These are phyloP conservation scores for Bucco capensis DNA, from an alignment of 2,113 vertebrate species.

Conservation along the genomic window DNA sequence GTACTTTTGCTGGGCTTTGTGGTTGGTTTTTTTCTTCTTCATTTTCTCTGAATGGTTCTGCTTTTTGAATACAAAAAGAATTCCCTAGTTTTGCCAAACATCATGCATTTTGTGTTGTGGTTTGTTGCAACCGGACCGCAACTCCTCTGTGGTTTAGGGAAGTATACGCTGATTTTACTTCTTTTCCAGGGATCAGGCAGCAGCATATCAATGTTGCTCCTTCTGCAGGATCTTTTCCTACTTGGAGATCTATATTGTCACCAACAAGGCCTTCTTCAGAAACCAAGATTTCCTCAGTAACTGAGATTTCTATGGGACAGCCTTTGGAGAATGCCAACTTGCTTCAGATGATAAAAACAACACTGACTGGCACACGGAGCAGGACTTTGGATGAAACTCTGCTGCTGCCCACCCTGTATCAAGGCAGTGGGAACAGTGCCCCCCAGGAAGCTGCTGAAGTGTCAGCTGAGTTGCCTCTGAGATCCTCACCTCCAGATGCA, in stretches of 20 bases:
- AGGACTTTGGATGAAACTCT: conserved; percentile 72
- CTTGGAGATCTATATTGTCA: conserved; percentile 65
- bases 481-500: conserved; percentile 44
- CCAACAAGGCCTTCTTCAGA: conserved; percentile 76
- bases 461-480: conserved; percentile 71
- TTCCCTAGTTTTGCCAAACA: background rate
- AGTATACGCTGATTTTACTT: background rate
- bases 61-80: background rate
- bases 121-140: background rate
- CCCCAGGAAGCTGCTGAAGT: conserved; percentile 75
- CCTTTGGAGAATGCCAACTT: conserved; percentile 67
- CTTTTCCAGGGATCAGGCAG: conserved; percentile 54
- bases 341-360: conserved; percentile 56
- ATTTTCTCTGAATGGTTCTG: background rate
- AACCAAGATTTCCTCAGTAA: conserved; percentile 60
- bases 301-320: conserved; percentile 48
- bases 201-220: conserved; percentile 53
- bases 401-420: conserved; percentile 72
- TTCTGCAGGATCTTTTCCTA: conserved; percentile 63
- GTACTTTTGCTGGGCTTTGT: background rate
- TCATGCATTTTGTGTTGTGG: background rate
- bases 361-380: conserved; percentile 65
- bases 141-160: background rate
- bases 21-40: background rate
- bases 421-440: conserved; percentile 74